Conservation (phyloP, 1,140 invertebrate genomes). For the Aphaenogaster rudis region DNA sequence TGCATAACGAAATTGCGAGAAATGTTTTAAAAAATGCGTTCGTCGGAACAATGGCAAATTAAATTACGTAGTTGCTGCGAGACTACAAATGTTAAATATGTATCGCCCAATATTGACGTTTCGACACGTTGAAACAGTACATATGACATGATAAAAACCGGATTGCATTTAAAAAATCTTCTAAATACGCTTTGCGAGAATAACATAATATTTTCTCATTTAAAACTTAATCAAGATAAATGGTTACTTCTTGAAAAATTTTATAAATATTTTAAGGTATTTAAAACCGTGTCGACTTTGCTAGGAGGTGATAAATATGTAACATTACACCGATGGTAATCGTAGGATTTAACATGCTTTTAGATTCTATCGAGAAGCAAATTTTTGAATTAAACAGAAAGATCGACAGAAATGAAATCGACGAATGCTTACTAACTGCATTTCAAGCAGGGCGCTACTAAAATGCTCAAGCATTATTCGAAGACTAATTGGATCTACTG, state of each 20-base stretch:
- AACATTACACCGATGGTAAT: slow-evolving; percentile 58
- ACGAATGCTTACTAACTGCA: slow-evolving; percentile 13
- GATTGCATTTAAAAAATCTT: slow-evolving; percentile 65
- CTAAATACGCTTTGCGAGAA: slow-evolving; percentile 79
- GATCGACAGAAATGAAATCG: slow-evolving; percentile 10
- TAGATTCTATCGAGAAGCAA: slow-evolving; percentile 77
- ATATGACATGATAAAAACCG: slow-evolving; percentile 33
- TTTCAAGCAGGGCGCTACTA: slow-evolving; percentile 74
- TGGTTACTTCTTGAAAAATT: slow-evolving; percentile 39
- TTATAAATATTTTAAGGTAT: slow-evolving; percentile 49
- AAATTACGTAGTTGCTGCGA: slow-evolving; percentile 30
- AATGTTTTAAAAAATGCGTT: slow-evolving; percentile 27
- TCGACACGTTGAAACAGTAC: slow-evolving; percentile 43
- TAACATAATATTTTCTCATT: no score
- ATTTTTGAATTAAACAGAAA: slow-evolving; percentile 33
- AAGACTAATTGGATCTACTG: slow-evolving; percentile 81
- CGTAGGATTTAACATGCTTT: slow-evolving; percentile 76
- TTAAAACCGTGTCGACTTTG: slow-evolving; percentile 54
- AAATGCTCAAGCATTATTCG: slow-evolving; percentile 69
- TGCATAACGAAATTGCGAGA: slow-evolving; percentile 23
- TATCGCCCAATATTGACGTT: slow-evolving; percentile 30
- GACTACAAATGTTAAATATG: slow-evolving; percentile 25
- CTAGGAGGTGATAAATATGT: slow-evolving; percentile 61
- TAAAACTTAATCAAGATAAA: background rate
- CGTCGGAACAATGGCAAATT: slow-evolving; percentile 37